These are phyloP conservation scores for western clawed frog (Xenopus tropicalis) DNA, from an alignment of 2,113 vertebrate species.

Conservation along the genomic window UCB_Xtro_10.0 CM004443.2:84661001-84661500, in stretches of 20 bases:
- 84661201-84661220: too few relatives aligned
- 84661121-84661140: too few relatives aligned
- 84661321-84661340: constrained; percentile 2
- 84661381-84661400: constrained; percentile 6
- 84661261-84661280: neutral
- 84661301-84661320: neutral
- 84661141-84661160: too few relatives aligned
- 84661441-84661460: constrained; percentile 4
- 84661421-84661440: constrained; percentile 19
- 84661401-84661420: constrained; percentile 5
- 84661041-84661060: too few relatives aligned
- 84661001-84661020: too few relatives aligned
- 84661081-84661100: too few relatives aligned
- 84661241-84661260: neutral
- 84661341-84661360: constrained; percentile 16
- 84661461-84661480: neutral
- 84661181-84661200: too few relatives aligned
- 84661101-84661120: too few relatives aligned
- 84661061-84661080: too few relatives aligned
- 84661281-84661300: neutral
- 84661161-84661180: too few relatives aligned
- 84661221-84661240: neutral
- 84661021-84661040: too few relatives aligned
- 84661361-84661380: constrained; percentile 27
- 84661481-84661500: neutral